Percentiles rank a stretch among this genome's conserved stretches.
Evolutionary conservation across 2,888 invertebrate species (phyloP).

Genomic region (Onthophagus sagittarius): DNA sequence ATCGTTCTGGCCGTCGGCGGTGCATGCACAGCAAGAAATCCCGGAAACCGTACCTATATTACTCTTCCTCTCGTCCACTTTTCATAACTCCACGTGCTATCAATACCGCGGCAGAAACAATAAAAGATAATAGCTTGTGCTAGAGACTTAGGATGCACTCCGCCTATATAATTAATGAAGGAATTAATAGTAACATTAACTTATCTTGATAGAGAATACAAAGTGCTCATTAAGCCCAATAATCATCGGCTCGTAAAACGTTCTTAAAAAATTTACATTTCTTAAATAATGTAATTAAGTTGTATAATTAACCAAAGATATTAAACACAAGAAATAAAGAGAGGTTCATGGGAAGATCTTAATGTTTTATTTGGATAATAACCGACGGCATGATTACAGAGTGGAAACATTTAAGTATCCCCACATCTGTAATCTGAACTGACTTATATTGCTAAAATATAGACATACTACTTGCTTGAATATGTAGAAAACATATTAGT

Average conservation of each 20-base stretch:
- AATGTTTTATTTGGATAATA: too few relatives aligned
- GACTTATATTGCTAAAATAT: too few relatives aligned
- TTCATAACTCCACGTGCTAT: background rate
- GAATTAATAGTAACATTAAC: background rate
- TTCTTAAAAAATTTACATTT: too few relatives aligned
- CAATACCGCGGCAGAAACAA: background rate
- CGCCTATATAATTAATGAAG: background rate
- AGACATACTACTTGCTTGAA: too few relatives aligned
- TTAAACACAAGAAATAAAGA: too few relatives aligned
- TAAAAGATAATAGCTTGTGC: background rate
- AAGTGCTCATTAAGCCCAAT: background rate
- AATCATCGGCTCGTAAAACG: background rate
- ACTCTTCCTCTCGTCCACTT: background rate
- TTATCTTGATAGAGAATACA: background rate
- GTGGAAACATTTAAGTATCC: too few relatives aligned
- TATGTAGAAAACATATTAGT: too few relatives aligned
- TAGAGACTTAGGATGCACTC: background rate
- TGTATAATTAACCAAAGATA: too few relatives aligned
- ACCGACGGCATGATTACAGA: too few relatives aligned
- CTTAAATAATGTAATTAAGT: too few relatives aligned
- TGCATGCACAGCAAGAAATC: background rate
- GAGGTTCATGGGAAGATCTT: too few relatives aligned
- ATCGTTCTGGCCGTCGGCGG: constrained; percentile 2
- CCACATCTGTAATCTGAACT: too few relatives aligned
- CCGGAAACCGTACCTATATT: constrained; percentile 1